Conservation (phyloP, 23 tunicate genomes). For the Ciona savignyi region DNA sequence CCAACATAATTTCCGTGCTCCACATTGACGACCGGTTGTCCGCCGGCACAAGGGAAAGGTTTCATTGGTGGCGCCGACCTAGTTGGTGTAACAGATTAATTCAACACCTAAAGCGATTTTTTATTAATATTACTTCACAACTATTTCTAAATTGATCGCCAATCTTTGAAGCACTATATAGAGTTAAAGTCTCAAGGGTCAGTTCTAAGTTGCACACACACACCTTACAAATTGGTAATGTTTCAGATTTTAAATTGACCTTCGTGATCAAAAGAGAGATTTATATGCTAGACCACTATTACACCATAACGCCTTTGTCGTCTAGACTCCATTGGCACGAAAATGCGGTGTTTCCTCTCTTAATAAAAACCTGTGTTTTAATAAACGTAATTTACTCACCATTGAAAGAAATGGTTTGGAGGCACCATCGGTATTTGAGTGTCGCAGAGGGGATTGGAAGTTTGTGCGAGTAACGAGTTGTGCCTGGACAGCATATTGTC, state of each 20-base stretch:
- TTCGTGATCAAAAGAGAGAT: no score
- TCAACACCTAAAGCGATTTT: no score
- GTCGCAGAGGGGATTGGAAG: slow-evolving; percentile 42
- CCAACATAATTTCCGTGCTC: slow-evolving; percentile 36
- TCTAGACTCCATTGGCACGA: no score
- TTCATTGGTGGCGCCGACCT: slow-evolving; percentile 67
- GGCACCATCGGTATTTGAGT: slow-evolving; percentile 49
- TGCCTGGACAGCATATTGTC: slow-evolving; percentile 62
- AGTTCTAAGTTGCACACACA: not conserved
- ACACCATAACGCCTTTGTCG: no score
- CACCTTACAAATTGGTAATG: not conserved
- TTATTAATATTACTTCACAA: no score
- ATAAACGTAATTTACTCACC: slow-evolving; percentile 14
- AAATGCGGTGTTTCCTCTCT: not conserved
- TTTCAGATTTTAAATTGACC: not conserved
- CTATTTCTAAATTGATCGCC: no score
- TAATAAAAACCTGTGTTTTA: not conserved
- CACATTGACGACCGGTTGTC: slow-evolving; percentile 17
- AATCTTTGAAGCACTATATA: no score
- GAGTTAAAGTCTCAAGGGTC: not conserved
- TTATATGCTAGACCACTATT: no score
- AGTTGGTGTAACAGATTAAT: no score
- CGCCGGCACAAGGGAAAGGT: slow-evolving; percentile 41
- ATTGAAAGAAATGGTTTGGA: slow-evolving; percentile 68
- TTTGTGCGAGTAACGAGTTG: slow-evolving; percentile 31